Percentiles rank a stretch among this genome's conserved stretches.
These are phyloP conservation scores for Hirudo medicinalis DNA, from an alignment of 1,140 invertebrate species.

Conservation along the genomic window DNA sequence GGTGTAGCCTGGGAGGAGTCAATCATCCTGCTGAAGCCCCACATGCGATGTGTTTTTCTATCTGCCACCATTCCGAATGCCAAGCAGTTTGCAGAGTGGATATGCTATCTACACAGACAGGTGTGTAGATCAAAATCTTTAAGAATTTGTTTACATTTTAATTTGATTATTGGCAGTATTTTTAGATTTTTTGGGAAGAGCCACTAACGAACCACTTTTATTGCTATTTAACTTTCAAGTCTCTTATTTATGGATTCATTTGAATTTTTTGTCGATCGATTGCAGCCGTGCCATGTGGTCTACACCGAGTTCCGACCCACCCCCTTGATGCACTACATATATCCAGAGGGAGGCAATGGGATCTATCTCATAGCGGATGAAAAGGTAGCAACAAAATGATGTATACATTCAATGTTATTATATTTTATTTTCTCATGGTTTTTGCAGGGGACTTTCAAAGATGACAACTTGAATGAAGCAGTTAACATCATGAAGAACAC, in stretches of 20 bases:
- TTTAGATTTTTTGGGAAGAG: too few species aligned
- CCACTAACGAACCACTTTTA: too few species aligned
- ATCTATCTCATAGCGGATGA: slow-evolving; percentile 92
- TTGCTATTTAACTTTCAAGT: too few species aligned
- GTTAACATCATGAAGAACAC: slow-evolving; percentile 66
- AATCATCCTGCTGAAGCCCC: slow-evolving; percentile 89
- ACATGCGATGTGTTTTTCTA: slow-evolving; percentile 94
- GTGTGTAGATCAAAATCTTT: neutral
- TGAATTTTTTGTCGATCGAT: neutral
- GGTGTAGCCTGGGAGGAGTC: slow-evolving; percentile 99
- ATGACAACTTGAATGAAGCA: slow-evolving; percentile 91
- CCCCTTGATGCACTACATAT: slow-evolving; percentile 94
- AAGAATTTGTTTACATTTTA: too few species aligned
- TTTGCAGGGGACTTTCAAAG: slow-evolving; percentile 68
- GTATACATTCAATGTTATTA: neutral
- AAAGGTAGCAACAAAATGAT: slow-evolving; percentile 37
- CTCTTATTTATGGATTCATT: too few species aligned
- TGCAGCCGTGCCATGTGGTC: slow-evolving; percentile 80
- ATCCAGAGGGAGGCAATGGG: slow-evolving; percentile 78
- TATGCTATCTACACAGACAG: slow-evolving; percentile 80
- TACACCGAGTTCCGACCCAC: slow-evolving; percentile 95
- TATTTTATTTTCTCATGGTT: slow-evolving; percentile 11
- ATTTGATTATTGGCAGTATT: too few species aligned
- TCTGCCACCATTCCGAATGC: slow-evolving; percentile 99
- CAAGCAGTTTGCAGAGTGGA: slow-evolving; percentile 93